These are phyloP conservation scores for Scelioninae gen. 1 DNA, from an alignment of 2,888 invertebrate species.

Conservation along the genomic window DNA sequence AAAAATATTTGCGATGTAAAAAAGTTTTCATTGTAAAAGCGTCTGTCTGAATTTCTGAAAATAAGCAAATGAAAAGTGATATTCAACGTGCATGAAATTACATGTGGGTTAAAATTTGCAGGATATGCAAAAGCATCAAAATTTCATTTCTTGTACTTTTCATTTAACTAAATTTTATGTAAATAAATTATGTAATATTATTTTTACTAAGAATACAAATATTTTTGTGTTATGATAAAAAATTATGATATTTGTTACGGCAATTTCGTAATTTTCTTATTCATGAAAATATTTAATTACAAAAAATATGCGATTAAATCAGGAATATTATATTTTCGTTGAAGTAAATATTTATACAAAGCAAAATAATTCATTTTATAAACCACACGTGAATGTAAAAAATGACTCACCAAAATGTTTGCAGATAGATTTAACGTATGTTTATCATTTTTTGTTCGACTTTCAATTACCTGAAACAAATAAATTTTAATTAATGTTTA, in stretches of 20 bases:
- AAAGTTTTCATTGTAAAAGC: constrained; percentile 17
- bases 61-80: constrained; percentile 14
- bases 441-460: neutral
- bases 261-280: no score
- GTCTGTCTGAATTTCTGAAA: constrained; percentile 7
- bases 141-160: neutral
- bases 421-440: neutral
- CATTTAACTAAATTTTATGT: no score
- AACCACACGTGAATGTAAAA: neutral
- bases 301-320: no score
- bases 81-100: neutral
- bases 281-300: no score
- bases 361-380: no score
- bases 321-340: no score
- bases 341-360: no score
- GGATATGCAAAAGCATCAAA: neutral
- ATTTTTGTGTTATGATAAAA: no score
- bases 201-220: no score
- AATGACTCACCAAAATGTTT: constrained; percentile 10
- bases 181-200: no score
- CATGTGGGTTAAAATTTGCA: neutral
- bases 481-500: constrained; percentile 22
- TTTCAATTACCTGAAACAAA: constrained; percentile 29
- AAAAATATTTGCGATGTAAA: constrained; percentile 24
- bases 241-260: no score